A percentile compares a stretch with the other conserved stretches of the same genome.
These are phyloP conservation scores for Gymnothorax javanicus DNA, from an alignment of 2,797 vertebrate species.

Conservation along the genomic window DNA sequence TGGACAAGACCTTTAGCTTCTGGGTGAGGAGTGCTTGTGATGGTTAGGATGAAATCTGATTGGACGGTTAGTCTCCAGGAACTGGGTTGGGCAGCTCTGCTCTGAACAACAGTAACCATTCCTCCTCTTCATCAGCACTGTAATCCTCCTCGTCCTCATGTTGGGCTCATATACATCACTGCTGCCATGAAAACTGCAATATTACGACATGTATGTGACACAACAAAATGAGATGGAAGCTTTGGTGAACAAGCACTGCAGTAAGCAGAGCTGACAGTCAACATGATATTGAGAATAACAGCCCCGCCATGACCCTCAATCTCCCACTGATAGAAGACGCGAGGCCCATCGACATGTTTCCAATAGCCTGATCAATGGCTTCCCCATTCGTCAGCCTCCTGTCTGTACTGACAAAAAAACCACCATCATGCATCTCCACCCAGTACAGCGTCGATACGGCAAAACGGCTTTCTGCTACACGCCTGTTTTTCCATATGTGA, in stretches of 20 bases:
- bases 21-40: too few relatives aligned
- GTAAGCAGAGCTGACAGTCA: conserved; percentile 31
- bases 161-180: too few relatives aligned
- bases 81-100: too few relatives aligned
- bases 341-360: conserved; percentile 43
- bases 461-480: conserved; percentile 27
- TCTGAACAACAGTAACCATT: too few relatives aligned
- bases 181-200: too few relatives aligned
- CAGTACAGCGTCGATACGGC: conserved; percentile 34
- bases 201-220: neutral
- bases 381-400: conserved; percentile 65
- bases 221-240: neutral
- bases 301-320: conserved; percentile 34
- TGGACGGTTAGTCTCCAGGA: too few relatives aligned
- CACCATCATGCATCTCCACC: conserved; percentile 39
- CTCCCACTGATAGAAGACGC: conserved; percentile 44
- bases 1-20: too few relatives aligned
- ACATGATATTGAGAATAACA: conserved; percentile 32
- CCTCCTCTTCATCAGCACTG: too few relatives aligned
- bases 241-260: neutral
- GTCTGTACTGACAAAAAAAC: conserved; percentile 51
- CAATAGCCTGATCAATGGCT: conserved; percentile 67
- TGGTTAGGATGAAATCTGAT: too few relatives aligned
- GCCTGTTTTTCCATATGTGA: conserved; percentile 33
- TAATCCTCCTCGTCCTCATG: too few relatives aligned